phyloP scores from a whole-genome alignment of 1,140 invertebrate species.

The Pantala flavescens region DNA sequence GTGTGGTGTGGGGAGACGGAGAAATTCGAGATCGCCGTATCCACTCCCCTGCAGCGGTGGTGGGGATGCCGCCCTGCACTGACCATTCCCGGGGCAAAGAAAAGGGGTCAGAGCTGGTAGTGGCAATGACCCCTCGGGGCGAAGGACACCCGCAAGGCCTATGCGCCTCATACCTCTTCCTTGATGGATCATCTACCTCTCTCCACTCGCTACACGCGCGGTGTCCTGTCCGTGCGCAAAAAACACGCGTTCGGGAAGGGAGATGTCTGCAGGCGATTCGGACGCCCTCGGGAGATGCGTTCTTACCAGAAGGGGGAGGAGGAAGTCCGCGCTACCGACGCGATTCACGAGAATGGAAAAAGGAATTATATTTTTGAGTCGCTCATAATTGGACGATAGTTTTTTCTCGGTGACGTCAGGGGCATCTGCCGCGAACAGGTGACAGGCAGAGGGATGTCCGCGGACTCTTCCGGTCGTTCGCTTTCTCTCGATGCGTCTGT shows the following conservation, averaged over 20 bases:
- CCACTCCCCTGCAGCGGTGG: background rate
- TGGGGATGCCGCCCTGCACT: background rate
- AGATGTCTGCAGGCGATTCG: too few relatives aligned
- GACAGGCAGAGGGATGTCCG: too few relatives aligned
- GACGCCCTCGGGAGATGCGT: too few relatives aligned
- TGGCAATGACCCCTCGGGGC: background rate
- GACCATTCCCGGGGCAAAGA: constrained; percentile 6
- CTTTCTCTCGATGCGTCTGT: too few relatives aligned
- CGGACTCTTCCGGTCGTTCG: too few relatives aligned
- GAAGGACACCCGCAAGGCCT: background rate
- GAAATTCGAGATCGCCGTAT: background rate
- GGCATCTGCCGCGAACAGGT: too few relatives aligned
- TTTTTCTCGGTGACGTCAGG: too few relatives aligned
- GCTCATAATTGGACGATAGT: too few relatives aligned
- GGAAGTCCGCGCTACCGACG: too few relatives aligned
- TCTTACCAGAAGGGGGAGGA: too few relatives aligned
- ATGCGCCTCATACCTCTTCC: background rate
- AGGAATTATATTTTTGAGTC: too few relatives aligned
- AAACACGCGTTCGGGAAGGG: background rate
- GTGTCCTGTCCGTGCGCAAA: background rate
- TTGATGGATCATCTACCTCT: background rate
- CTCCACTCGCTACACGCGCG: background rate
- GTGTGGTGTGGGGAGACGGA: background rate
- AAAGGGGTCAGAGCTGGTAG: background rate
- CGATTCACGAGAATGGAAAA: too few relatives aligned